A percentile compares a stretch with the other conserved stretches of the same genome.
Evolutionary conservation across 1,140 invertebrate species (phyloP).

Genomic region (Sipha flava): DNA sequence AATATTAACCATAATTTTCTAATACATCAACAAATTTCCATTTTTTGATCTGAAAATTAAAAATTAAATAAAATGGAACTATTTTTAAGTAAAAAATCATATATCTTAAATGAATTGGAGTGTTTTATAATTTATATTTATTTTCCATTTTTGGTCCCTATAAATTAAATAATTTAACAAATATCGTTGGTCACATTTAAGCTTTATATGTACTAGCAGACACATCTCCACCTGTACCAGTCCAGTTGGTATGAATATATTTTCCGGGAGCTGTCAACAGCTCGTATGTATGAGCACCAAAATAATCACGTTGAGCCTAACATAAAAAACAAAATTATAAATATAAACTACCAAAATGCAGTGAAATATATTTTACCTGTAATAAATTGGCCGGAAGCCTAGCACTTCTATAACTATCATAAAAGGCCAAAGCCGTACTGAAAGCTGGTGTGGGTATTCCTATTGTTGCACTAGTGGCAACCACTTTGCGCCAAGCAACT

Average conservation of each 20-base stretch:
- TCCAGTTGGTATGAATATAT: constrained; percentile 98
- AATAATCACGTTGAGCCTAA: constrained; percentile 95
- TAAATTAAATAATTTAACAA: background rate
- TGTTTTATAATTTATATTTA: background rate
- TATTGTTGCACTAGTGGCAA: constrained; percentile 51
- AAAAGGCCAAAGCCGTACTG: constrained; percentile 89
- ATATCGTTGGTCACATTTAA: constrained; percentile 46
- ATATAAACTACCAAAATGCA: background rate
- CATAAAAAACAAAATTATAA: constrained; percentile 23
- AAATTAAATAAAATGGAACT: background rate
- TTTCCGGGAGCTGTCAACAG: constrained; percentile 74
- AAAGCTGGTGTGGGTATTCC: constrained; percentile 91
- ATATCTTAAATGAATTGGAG: background rate
- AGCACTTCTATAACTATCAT: constrained; percentile 83
- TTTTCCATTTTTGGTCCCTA: background rate
- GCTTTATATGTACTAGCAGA: constrained; percentile 92
- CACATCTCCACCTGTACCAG: constrained; percentile 91
- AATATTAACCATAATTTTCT: background rate
- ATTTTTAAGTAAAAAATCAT: background rate
- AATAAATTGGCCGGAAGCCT: constrained; percentile 84
- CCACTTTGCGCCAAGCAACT: constrained; percentile 57
- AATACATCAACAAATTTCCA: background rate
- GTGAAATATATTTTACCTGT: constrained; percentile 53
- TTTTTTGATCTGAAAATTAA: background rate
- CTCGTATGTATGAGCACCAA: constrained; percentile 98